Conservation (phyloP, 2,797 vertebrate genomes). For the Prionace glauca region DNA sequence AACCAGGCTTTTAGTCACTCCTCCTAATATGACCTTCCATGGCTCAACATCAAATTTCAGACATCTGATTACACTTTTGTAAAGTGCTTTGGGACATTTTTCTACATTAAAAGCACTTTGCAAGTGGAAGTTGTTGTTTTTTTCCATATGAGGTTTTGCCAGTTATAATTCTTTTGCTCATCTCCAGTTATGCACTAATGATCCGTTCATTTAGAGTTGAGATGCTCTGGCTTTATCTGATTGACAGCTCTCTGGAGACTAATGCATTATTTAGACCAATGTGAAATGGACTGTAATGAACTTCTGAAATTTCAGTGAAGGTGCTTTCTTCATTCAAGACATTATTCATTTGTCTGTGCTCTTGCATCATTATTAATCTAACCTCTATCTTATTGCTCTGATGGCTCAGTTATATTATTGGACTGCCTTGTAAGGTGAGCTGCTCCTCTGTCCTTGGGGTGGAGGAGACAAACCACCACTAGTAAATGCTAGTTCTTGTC, state of each 20-base stretch:
- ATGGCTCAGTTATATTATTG: not conserved
- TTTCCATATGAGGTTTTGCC: not conserved
- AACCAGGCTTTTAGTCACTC: not conserved
- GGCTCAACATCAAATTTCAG: not conserved
- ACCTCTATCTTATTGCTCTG: not conserved
- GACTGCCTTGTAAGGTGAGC: not conserved
- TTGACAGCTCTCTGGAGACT: not conserved
- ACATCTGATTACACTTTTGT: slow-evolving; percentile 3
- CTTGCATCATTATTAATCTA: not conserved
- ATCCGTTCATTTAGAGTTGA: not conserved
- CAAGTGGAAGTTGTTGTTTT: not conserved
- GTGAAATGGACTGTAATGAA: slow-evolving; percentile 9
- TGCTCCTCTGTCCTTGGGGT: not conserved
- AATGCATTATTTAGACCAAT: slow-evolving; percentile 3
- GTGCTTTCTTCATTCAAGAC: not conserved
- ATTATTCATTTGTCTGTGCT: not conserved
- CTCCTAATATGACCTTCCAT: not conserved
- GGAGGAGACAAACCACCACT: not conserved
- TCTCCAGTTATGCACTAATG: not conserved
- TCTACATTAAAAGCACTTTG: slow-evolving; percentile 25
- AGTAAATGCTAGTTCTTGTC: not conserved
- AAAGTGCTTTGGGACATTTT: slow-evolving; percentile 7
- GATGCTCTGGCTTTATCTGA: not conserved
- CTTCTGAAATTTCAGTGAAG: slow-evolving; percentile 17
- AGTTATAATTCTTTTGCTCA: not conserved